Evolutionary conservation across 1,140 invertebrate genomes (phyloP), one percentile per base, ranked within the genome.

Genomic region (Orius insidiosus): DNA sequence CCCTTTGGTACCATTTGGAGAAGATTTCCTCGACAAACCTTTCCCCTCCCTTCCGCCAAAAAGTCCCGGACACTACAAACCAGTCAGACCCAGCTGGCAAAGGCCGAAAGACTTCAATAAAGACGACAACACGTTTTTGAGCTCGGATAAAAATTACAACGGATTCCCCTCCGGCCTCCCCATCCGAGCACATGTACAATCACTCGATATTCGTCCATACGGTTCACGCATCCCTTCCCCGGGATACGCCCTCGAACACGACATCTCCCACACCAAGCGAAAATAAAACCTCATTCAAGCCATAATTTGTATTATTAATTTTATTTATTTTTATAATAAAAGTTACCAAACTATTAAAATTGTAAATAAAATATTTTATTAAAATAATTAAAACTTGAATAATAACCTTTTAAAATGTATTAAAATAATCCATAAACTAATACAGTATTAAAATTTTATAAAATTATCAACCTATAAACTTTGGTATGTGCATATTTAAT

Each of bases 101-200:
- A 36, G 36, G 7, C 9, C 34, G 10, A 32, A 42, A 13, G 15
- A 32, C 14, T 13, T 13, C 10, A 24, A 47, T 8, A 15, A 37
- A 45, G 45, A 45, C 14, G 44, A 50, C 45, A 46, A 34, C 16
- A 45, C 43, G 1, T 50, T 46, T 33, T 19, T 46, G 10, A 50
- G 45, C 42, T 46, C 44, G 7, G 41, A 51, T 15, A 52, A 52
- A 33, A 50, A 50, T 37, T 57, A 53, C 36, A 43, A 35, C 43
- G 46, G 52, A 1, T 53, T 59, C 16, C 74, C 75, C 0, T 70
- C 75, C 0, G 76, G 76, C 3, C 68, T 72, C 10, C 70, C 75
- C 13, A 74, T 79, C 2, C 65, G 75, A 42, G 77, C 76, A 1
- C 76, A 78, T 57, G 75, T 80, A 0, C 77, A 80, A 58, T 75